Evolutionary conservation across 2,797 vertebrate species (phyloP), one percentile per base, ranked within the genome.

Genomic region (Anguilla anguilla): DNA sequence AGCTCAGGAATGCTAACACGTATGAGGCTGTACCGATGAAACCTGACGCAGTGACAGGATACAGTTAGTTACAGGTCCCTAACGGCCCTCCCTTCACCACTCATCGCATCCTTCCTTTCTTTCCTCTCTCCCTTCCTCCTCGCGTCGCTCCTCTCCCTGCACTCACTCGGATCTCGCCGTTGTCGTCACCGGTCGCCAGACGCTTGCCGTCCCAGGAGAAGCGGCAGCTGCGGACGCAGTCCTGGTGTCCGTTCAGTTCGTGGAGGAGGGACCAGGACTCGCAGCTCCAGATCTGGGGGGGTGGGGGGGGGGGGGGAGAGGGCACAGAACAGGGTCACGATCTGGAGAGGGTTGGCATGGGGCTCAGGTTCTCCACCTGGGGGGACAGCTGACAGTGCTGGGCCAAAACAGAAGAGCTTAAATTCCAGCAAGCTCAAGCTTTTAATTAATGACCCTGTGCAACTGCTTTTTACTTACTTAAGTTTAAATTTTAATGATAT

Each of bases 101-200:
- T 53, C 51, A 11, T 11, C 51, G 11, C 51, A 7, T 43, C 39
- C 87, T 88, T 87, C 91, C 64, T 19, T 86, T 61, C 85, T 84
- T 61, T 39, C 4, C 0, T 87, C 39, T 6, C 85, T 84, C 88
- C 67, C 59, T 17, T 72, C 86, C 31, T 31, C 28, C 46, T 2
- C 25, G 11, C 4, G 1, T n/a, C 3, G 39, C 11, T 28, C 15
- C 46, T 57, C 19, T 82, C 85, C 13, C 31, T 43, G 57, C 79
- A 93, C 94, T 4, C 94, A 99, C 98, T 96, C 97, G 95, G 92
- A 99, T 97, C 95, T 99, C 98, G 92, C 98, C 97, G 2, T 98
- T 96, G 95, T 99, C 98, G 5, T 99, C 98, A 87, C 98, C 98
- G 0, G 98, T 99, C 0, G 97, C 98, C 83, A 99, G 91, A 2